A percentile compares a stretch with the other conserved stretches of the same genome.
Evolutionary conservation across 2,113 vertebrate species (phyloP).

Genomic region (Corythaeola cristata): DNA sequence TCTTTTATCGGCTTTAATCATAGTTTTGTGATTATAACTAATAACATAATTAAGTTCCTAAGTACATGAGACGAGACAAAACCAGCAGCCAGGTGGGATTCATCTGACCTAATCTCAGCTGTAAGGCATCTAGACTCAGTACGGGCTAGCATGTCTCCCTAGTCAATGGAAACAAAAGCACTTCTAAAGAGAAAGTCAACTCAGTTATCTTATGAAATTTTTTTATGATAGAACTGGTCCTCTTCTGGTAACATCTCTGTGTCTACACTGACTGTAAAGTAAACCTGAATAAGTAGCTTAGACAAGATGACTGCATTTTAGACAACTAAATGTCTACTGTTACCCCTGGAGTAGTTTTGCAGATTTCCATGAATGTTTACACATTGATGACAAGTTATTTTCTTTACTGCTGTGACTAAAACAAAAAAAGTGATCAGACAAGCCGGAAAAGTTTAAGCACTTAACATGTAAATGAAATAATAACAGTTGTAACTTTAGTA

Average conservation of each 20-base stretch:
- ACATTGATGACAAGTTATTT: not conserved
- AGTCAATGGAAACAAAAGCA: not conserved
- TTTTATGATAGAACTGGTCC: not conserved
- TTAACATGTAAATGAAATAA: not conserved
- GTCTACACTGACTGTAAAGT: not conserved
- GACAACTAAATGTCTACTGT: not conserved
- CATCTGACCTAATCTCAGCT: conserved; percentile 12
- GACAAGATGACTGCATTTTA: not conserved
- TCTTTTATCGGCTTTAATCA: conserved; percentile 32
- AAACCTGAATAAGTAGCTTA: not conserved
- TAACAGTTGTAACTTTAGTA: not conserved
- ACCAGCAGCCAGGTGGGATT: conserved; percentile 8
- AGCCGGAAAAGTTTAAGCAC: not conserved
- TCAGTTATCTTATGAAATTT: not conserved
- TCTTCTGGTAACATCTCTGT: not conserved
- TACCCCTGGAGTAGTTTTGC: not conserved
- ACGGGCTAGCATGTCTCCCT: not conserved
- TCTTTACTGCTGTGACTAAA: not conserved
- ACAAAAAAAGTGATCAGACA: not conserved
- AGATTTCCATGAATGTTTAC: not conserved
- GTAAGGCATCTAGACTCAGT: not conserved
- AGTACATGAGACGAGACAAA: not conserved
- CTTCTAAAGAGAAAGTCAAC: not conserved
- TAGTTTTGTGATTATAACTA: conserved; percentile 18
- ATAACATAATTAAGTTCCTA: conserved; percentile 10